Conservation (phyloP, 2,113 vertebrate species). For the Tragelaphus strepsiceros region DNA sequence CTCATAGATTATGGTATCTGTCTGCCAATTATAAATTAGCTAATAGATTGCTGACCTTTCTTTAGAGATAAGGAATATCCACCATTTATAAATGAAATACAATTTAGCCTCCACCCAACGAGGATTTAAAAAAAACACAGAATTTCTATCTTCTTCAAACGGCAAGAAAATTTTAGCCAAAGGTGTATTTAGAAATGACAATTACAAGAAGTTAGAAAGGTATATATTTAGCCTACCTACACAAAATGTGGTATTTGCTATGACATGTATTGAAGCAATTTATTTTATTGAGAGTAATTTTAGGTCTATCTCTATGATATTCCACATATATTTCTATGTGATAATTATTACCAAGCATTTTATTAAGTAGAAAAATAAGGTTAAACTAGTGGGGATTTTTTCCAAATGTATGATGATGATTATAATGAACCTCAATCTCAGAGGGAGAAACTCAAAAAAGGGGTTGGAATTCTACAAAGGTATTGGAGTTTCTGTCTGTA, state of each 20-base stretch:
- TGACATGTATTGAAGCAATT: neutral
- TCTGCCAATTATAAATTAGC: neutral
- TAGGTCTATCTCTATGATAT: neutral
- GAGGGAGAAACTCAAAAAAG: neutral
- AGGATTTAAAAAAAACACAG: neutral
- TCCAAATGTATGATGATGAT: neutral
- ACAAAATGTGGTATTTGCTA: neutral
- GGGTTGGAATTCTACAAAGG: neutral
- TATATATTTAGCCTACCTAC: neutral
- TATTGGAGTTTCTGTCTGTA: neutral
- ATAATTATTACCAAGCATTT: neutral
- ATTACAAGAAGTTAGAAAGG: neutral
- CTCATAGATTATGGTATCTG: neutral
- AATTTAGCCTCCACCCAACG: neutral
- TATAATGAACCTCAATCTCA: neutral
- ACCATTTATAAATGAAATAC: neutral
- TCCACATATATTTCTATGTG: neutral
- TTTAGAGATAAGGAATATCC: neutral
- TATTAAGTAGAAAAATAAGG: neutral
- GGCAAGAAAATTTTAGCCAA: neutral
- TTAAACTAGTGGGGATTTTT: neutral
- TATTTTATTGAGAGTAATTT: neutral
- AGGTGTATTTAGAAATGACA: neutral
- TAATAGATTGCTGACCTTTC: neutral
- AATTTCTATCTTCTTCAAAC: conserved; percentile 9